These are phyloP conservation scores for Onychomys torridus DNA, from an alignment of 2,797 vertebrate genomes.

Conservation along the genomic window DNA sequence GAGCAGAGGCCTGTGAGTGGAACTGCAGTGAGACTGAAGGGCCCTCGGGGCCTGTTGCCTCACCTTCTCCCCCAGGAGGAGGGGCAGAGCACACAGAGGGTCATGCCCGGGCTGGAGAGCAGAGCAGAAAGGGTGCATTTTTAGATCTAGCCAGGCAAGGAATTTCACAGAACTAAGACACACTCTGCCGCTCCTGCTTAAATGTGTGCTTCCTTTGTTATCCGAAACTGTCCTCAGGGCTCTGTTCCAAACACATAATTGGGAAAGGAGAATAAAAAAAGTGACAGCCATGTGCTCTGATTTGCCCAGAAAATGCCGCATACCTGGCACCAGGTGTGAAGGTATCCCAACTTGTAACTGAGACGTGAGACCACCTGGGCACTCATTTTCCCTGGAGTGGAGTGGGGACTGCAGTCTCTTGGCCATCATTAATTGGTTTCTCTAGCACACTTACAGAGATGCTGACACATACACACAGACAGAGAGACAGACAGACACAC, in stretches of 20 bases:
- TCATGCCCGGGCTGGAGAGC: not conserved
- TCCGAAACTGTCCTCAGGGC: conserved; percentile 59
- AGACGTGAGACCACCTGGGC: not conserved
- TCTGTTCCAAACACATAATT: conserved; percentile 71
- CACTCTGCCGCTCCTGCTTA: conserved; percentile 18
- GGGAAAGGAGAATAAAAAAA: conserved; percentile 39
- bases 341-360: not conserved
- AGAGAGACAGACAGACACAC: not conserved
- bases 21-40: not conserved
- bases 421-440: not conserved
- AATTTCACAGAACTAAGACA: conserved; percentile 50
- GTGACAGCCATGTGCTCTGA: conserved; percentile 64
- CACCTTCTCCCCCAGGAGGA: not conserved
- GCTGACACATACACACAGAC: not conserved
- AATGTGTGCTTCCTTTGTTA: conserved; percentile 56
- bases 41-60: fast-evolving
- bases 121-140: not conserved
- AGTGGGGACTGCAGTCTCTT: not conserved
- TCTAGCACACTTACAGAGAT: not conserved
- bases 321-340: not conserved
- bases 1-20: not conserved
- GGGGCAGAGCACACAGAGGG: fast-evolving
- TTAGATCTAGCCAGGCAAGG: not conserved
- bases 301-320: conserved; percentile 1
- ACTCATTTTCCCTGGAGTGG: not conserved